Evolutionary conservation across 1,140 invertebrate species (phyloP).

Genomic region (Lepidurus packardi): DNA sequence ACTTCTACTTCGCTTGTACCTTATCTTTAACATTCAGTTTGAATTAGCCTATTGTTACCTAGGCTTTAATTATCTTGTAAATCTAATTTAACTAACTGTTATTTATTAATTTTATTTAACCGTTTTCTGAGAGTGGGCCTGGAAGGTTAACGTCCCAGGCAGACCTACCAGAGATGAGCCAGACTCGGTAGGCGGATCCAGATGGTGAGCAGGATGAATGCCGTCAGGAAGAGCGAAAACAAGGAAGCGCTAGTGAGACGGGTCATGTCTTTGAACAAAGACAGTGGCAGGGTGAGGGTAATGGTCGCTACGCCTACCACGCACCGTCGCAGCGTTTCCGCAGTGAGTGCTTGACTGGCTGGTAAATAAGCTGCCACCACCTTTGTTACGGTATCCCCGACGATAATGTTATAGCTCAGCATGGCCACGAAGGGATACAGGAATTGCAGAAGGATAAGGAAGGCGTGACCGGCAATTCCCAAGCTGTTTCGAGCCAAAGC

Average conservation of each 20-base stretch:
- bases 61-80: too few relatives aligned
- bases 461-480: slow-evolving; percentile 69
- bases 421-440: slow-evolving; percentile 87
- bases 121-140: too few relatives aligned
- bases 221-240: slow-evolving; percentile 67
- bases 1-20: background rate
- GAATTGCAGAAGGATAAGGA: slow-evolving; percentile 72
- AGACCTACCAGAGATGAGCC: slow-evolving; percentile 40
- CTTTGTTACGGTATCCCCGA: slow-evolving; percentile 82
- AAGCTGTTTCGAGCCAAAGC: slow-evolving; percentile 77
- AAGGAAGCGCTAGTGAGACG: slow-evolving; percentile 72
- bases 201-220: slow-evolving; percentile 66
- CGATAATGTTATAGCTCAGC: slow-evolving; percentile 85
- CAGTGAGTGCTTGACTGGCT: background rate
- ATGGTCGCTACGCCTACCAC: slow-evolving; percentile 70
- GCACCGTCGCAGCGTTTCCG: background rate
- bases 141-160: too few relatives aligned
- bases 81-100: too few relatives aligned
- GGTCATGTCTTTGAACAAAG: slow-evolving; percentile 72
- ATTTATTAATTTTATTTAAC: too few relatives aligned
- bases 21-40: too few relatives aligned
- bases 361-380: slow-evolving; percentile 52
- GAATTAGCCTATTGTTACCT: too few relatives aligned
- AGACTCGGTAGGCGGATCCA: slow-evolving; percentile 56
- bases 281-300: slow-evolving; percentile 71